Evolutionary conservation across 2,888 invertebrate genomes (phyloP).

Genomic region (Polyommatus iphigenia): DNA sequence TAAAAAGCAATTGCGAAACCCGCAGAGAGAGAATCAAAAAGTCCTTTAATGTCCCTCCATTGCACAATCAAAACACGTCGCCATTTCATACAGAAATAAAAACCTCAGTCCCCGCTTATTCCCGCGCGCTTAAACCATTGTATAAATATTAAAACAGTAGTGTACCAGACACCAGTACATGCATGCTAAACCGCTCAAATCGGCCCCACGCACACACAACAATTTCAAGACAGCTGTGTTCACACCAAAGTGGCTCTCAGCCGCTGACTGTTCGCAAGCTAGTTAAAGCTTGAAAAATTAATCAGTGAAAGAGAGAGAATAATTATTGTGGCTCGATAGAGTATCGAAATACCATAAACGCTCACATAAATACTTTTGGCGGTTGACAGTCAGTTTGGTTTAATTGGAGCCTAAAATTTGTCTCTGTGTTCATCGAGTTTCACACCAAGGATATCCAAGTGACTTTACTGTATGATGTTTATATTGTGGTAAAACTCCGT

Average conservation of each 20-base stretch:
- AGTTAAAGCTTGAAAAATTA: too few relatives aligned
- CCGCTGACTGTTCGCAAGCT: too few relatives aligned
- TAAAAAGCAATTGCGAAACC: constrained; percentile 19
- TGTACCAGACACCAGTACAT: too few relatives aligned
- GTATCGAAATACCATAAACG: too few relatives aligned
- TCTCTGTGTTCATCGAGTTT: too few relatives aligned
- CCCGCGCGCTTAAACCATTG: background rate
- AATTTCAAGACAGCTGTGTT: too few relatives aligned
- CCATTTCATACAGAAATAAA: constrained; percentile 24
- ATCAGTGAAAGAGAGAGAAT: too few relatives aligned
- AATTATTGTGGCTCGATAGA: too few relatives aligned
- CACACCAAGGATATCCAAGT: background rate
- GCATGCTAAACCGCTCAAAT: background rate
- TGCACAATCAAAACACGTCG: constrained; percentile 32
- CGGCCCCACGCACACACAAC: background rate
- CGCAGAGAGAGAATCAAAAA: constrained; percentile 15
- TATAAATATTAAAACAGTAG: background rate
- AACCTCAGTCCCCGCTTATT: constrained; percentile 24
- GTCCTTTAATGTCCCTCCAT: constrained; percentile 30
- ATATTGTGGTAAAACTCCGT: background rate
- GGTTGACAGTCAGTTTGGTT: too few relatives aligned
- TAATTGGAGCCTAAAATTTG: too few relatives aligned
- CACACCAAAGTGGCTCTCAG: too few relatives aligned
- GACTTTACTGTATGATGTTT: background rate
- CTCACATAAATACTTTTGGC: too few relatives aligned